Base-by-base conservation (phyloP, 2,888 invertebrate genomes). In the Heteropelma amictum region DNA sequence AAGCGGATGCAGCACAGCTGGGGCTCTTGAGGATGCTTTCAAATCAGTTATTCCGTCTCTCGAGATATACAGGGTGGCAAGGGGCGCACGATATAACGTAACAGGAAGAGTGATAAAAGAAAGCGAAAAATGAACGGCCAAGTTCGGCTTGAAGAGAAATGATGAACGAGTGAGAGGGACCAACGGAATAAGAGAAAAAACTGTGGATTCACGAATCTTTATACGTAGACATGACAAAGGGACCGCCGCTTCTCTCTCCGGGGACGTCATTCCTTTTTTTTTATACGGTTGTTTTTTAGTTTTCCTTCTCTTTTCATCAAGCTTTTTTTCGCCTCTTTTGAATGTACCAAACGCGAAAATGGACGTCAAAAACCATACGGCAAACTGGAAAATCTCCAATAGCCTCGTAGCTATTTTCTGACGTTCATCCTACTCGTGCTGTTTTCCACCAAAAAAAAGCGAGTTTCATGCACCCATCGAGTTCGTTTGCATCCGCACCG, bases 31-130 rank as follows among this genome's bases (percentile, higher is more conserved):
- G 78, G 79, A 82, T 81, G 81, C 79, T 79, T 82, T 82, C 80
- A 83, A 84, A 84, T 85, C 83, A 82, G 81, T 80, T 65, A 65
- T 82, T 77, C 77, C 77, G 45, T 77, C 74, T 69, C 70, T 73
- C 61, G 70, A 51, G 72, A 72, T 53, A 71, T 40, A 72, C 64
- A 23, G 28, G 38, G 30, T 17, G 40, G 45, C 5, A 64, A 5
- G n/a, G 21, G 14, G 38, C 21, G n/a, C 28, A 17, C 40, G 40
- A 65, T 21, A 60, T 14, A 54, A 30, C 14, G 26, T 45, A 47
- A 56, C 23, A 23, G 45, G 17, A 45, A 53, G 60, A 35, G 61
- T 19, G 45, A 63, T 56, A 53, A 42, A 49, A 56, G 56, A 65
- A 53, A 38, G 53, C 21, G 70, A 45, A 56, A 71, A 71, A 67